phyloP scores from a whole-genome alignment of 2,113 vertebrate species.

The Cyanoramphus novaezelandiae region DNA sequence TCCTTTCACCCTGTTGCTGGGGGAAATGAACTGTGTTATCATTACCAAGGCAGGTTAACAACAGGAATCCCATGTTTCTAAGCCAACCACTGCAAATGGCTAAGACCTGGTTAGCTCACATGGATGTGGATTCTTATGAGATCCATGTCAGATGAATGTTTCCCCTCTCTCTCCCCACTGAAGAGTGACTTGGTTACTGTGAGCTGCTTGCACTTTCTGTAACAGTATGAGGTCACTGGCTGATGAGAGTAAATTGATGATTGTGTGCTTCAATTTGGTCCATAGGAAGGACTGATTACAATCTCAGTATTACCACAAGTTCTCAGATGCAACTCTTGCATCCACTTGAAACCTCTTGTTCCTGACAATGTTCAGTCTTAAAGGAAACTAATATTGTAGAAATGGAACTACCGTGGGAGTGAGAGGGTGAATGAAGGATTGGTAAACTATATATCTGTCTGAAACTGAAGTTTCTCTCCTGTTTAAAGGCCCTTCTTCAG shows the following conservation, averaged over 20 bases:
- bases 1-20: fast-evolving
- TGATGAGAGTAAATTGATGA: background rate
- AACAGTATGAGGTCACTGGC: background rate
- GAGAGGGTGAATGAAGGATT: background rate
- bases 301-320: background rate
- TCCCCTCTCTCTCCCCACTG: background rate
- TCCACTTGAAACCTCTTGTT: background rate
- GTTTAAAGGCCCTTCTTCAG: background rate
- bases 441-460: background rate
- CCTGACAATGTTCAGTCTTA: background rate
- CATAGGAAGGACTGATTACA: background rate
- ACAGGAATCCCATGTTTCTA: fast-evolving
- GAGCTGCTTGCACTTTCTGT: background rate
- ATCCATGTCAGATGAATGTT: background rate
- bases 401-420: background rate
- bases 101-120: background rate
- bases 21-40: background rate
- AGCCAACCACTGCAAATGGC: background rate
- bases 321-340: fast-evolving
- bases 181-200: background rate
- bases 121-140: background rate
- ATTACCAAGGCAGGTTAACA: fast-evolving
- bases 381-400: background rate
- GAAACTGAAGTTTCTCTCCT: background rate
- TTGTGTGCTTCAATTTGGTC: background rate